Conservation (phyloP, 2,888 invertebrate genomes). For the Brachycybe producta region DNA sequence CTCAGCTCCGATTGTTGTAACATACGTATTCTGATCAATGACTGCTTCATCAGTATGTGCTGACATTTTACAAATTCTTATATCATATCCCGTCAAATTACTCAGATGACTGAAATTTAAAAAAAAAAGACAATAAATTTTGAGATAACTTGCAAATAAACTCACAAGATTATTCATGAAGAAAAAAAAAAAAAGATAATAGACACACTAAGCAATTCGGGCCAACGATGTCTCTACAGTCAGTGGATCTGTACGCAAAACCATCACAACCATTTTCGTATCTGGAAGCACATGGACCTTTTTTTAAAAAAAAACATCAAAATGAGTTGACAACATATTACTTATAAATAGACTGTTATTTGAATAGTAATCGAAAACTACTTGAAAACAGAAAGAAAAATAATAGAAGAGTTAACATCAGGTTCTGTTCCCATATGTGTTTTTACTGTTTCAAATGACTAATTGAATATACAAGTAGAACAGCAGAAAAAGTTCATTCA, state of each 20-base stretch:
- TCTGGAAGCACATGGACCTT: conserved; percentile 74
- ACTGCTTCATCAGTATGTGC: conserved; percentile 53
- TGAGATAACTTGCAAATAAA: background rate
- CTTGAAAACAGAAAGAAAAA: too few species aligned
- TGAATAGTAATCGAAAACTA: too few species aligned
- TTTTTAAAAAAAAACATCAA: too few species aligned
- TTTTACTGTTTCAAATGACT: too few species aligned
- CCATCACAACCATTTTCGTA: conserved; percentile 62
- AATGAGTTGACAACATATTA: too few species aligned
- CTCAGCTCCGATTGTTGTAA: too few species aligned
- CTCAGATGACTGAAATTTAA: conserved; percentile 44
- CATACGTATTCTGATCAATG: conserved; percentile 52
- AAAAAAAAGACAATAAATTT: background rate
- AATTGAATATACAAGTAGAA: too few species aligned
- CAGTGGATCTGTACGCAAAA: conserved; percentile 59
- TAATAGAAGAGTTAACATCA: too few species aligned
- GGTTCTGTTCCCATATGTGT: too few species aligned
- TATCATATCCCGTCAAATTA: conserved; percentile 61
- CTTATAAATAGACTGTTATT: too few species aligned
- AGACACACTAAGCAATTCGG: conserved; percentile 49
- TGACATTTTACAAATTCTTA: conserved; percentile 61
- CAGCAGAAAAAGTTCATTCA: too few species aligned
- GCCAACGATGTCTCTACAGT: conserved; percentile 58
- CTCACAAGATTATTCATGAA: background rate
- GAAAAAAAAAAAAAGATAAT: background rate